Percentiles rank a stretch among this genome's conserved stretches.
Evolutionary conservation across 2,797 vertebrate species (phyloP).

Genomic region (Typhlichthys subterraneus): DNA sequence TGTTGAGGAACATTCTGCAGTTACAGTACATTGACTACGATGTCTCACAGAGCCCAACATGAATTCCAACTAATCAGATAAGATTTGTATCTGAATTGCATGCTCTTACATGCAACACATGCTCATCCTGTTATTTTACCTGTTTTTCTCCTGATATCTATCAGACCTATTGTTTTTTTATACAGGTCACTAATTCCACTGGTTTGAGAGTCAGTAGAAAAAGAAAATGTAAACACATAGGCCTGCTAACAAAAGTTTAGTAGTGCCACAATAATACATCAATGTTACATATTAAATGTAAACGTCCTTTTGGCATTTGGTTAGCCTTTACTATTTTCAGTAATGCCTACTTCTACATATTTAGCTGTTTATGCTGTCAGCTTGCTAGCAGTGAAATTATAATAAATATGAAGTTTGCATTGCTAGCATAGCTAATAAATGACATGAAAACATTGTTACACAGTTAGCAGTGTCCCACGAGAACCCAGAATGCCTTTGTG

Average conservation of each 20-base stretch:
- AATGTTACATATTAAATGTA: slow-evolving; percentile 14
- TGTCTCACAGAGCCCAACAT: too few relatives aligned
- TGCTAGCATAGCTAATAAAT: neutral
- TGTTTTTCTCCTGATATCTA: slow-evolving; percentile 27
- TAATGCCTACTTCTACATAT: too few relatives aligned
- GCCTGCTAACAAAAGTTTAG: slow-evolving; percentile 9
- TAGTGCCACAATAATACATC: too few relatives aligned
- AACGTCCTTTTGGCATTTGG: slow-evolving; percentile 25
- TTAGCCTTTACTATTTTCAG: slow-evolving; percentile 12
- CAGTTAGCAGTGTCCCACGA: slow-evolving; percentile 16
- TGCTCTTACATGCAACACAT: slow-evolving; percentile 45
- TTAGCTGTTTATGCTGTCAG: too few relatives aligned
- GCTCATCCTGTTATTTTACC: slow-evolving; percentile 39
- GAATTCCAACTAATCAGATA: too few relatives aligned
- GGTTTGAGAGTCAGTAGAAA: slow-evolving; percentile 32
- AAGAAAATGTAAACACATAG: neutral
- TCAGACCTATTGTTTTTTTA: neutral
- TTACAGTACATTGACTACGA: too few relatives aligned
- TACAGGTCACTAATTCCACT: neutral
- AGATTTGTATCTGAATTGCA: slow-evolving; percentile 17
- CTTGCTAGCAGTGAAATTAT: too few relatives aligned
- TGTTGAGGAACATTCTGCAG: too few relatives aligned
- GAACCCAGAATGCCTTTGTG: slow-evolving; percentile 10
- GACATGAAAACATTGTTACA: neutral
- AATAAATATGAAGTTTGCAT: too few relatives aligned